phyloP scores from a whole-genome alignment of 2,888 invertebrate species.

The Cephus sareptanus region DNA sequence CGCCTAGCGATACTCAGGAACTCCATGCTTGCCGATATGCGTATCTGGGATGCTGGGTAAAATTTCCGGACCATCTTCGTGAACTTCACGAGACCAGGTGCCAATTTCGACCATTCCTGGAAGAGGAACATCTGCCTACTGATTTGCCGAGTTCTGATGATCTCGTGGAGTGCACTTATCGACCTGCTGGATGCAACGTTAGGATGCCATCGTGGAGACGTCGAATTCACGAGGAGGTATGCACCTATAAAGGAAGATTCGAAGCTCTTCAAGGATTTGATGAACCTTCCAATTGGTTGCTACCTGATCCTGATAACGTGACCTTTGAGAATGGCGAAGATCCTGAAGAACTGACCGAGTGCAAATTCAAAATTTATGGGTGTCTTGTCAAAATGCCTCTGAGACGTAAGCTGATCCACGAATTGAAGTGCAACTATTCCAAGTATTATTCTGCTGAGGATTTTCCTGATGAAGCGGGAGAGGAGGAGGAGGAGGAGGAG shows the following conservation, averaged over 20 bases:
- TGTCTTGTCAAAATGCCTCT: conserved; percentile 53
- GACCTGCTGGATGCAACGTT: conserved; percentile 47
- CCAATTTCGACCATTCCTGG: conserved; percentile 52
- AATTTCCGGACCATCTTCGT: conserved; percentile 30
- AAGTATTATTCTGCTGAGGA: conserved; percentile 16
- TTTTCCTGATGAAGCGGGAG: conserved; percentile 15
- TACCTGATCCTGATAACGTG: background rate
- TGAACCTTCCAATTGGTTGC: background rate
- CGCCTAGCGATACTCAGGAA: conserved; percentile 36
- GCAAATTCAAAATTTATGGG: conserved; percentile 44
- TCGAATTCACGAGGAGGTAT: conserved; percentile 47
- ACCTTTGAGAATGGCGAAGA: conserved; percentile 28
- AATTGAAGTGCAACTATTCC: conserved; percentile 47
- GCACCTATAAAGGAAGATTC: conserved; percentile 44
- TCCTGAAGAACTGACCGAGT: conserved; percentile 46
- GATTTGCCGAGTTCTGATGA: conserved; percentile 35
- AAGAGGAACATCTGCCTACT: conserved; percentile 47
- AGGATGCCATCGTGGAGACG: conserved; percentile 45
- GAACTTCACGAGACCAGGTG: conserved; percentile 43
- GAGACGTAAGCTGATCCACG: conserved; percentile 42
- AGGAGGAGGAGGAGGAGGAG: conserved; percentile 15
- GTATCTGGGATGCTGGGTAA: conserved; percentile 50
- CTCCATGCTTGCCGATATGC: conserved; percentile 45
- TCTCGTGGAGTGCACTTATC: conserved; percentile 42
- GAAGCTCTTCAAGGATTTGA: background rate